A percentile compares a stretch with the other conserved stretches of the same genome.
Evolutionary conservation across 2,888 invertebrate species (phyloP).

Genomic region (Tipula confusa): DNA sequence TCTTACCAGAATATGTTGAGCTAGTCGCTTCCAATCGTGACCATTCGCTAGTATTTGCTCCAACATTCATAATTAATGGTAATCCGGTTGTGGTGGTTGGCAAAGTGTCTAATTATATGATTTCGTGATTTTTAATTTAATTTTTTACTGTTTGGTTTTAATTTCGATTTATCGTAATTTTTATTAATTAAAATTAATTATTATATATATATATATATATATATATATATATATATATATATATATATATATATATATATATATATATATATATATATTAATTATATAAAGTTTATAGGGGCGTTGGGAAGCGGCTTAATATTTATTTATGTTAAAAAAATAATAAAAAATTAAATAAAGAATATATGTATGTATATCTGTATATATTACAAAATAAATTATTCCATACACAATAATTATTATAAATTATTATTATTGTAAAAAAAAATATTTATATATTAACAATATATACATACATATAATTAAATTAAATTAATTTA

Average conservation of each 20-base stretch:
- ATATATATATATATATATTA: neutral
- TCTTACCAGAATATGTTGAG: constrained; percentile 12
- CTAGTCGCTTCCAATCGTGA: constrained; percentile 26
- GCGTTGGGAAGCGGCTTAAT: neutral
- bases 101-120: neutral
- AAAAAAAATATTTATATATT: neutral
- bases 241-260: neutral
- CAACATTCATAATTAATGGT: neutral
- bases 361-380: no score
- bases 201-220: neutral
- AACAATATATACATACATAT: neutral
- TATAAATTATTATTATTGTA: neutral
- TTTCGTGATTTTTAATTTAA: neutral
- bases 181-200: no score
- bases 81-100: constrained; percentile 26
- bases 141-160: neutral
- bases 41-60: constrained; percentile 5
- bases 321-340: neutral
- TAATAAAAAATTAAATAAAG: neutral
- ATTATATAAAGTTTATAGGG: neutral
- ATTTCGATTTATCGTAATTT: neutral
- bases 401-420: neutral
- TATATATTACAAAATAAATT: neutral
- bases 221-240: neutral
- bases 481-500: neutral